phyloP scores from a whole-genome alignment of 2,113 vertebrate species.

The Galemys pyrenaicus region DNA sequence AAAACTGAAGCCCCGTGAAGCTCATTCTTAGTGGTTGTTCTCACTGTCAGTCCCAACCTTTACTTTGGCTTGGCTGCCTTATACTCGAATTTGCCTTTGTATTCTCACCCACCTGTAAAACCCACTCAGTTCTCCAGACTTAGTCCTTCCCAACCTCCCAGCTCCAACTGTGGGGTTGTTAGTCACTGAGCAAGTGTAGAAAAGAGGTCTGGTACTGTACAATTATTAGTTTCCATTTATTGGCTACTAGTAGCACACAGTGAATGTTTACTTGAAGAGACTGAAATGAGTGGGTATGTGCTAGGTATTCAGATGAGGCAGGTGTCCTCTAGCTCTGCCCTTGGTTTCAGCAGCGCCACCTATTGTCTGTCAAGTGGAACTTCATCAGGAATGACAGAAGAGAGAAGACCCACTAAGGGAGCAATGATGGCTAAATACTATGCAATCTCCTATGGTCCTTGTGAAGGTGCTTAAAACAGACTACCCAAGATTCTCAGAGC shows the following conservation, averaged over 20 bases:
- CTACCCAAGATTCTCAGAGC: too few relatives aligned
- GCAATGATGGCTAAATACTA: too few relatives aligned
- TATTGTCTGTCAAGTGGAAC: fast-evolving
- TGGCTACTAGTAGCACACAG: neutral
- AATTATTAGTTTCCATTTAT: neutral
- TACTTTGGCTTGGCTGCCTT: too few relatives aligned
- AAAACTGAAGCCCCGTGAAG: neutral
- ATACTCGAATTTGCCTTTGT: neutral
- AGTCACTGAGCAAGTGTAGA: neutral
- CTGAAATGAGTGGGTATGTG: too few relatives aligned
- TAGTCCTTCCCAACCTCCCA: neutral
- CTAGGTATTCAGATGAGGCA: fast-evolving
- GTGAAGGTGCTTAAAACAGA: too few relatives aligned
- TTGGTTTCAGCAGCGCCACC: neutral
- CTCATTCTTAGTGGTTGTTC: neutral
- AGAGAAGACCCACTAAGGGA: fast-evolving
- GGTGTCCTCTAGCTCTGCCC: fast-evolving
- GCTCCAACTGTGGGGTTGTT: neutral
- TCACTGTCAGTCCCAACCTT: neutral
- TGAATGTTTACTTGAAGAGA: neutral
- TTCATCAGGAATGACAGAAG: neutral
- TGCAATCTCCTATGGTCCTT: too few relatives aligned
- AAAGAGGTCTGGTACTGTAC: fast-evolving
- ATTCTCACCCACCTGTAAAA: neutral
- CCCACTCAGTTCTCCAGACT: neutral